A percentile compares a stretch with the other conserved stretches of the same genome.
phyloP scores from a whole-genome alignment of 2,113 vertebrate species.

The Chelonoidis abingdonii region DNA sequence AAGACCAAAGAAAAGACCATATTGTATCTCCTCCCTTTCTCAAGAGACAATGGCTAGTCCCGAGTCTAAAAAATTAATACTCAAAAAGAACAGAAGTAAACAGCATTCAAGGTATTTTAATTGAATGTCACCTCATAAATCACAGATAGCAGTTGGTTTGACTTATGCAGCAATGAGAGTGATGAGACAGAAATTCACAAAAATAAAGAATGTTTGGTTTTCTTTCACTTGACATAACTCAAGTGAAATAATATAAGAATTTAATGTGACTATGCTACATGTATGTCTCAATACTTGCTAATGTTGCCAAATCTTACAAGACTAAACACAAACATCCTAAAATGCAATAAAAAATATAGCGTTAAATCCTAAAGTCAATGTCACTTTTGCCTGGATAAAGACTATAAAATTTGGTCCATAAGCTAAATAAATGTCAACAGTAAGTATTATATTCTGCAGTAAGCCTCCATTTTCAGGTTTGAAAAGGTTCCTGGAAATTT shows the following conservation, averaged over 20 bases:
- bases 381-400: no score
- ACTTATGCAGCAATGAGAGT: neutral
- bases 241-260: neutral
- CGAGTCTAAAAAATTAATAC: neutral
- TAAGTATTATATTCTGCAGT: neutral
- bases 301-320: no score
- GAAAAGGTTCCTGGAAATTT: neutral
- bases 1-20: neutral
- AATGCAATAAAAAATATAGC: no score
- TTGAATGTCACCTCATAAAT: neutral
- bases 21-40: neutral
- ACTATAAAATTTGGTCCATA: no score
- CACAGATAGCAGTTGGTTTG: neutral
- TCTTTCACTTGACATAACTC: neutral
- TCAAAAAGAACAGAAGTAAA: neutral
- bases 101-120: neutral
- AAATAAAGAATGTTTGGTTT: neutral
- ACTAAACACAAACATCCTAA: no score
- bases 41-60: neutral
- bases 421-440: no score
- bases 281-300: no score
- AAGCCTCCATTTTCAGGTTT: neutral
- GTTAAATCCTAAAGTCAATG: no score
- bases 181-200: neutral
- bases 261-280: neutral